These are phyloP conservation scores for Silurus asotus DNA, from an alignment of 2,113 vertebrate genomes.

Conservation along the genomic window DNA sequence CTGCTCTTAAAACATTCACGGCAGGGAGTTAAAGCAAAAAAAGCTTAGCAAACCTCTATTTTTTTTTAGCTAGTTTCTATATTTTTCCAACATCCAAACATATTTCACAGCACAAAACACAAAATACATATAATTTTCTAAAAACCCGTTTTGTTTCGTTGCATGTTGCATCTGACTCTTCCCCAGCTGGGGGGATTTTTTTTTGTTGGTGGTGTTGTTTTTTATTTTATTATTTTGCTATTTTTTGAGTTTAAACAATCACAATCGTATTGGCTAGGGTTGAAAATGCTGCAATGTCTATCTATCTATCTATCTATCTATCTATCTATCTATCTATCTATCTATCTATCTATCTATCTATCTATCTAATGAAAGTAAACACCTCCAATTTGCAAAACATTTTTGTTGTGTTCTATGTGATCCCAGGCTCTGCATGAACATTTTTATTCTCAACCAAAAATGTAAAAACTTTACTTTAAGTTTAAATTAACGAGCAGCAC, in stretches of 20 bases:
- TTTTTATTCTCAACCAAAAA: neutral
- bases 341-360: too few relatives aligned
- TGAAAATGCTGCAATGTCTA: neutral
- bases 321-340: too few relatives aligned
- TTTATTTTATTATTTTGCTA: too few relatives aligned
- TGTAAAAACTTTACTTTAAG: too few relatives aligned
- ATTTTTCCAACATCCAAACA: neutral
- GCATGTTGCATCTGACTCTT: too few relatives aligned
- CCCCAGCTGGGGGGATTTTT: too few relatives aligned
- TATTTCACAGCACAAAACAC: neutral
- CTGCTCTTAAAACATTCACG: slow-evolving; percentile 62
- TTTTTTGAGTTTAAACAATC: neutral
- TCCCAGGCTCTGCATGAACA: neutral
- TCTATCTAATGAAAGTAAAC: too few relatives aligned
- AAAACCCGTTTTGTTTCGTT: neutral
- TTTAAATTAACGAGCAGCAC: neutral
- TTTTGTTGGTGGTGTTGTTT: too few relatives aligned
- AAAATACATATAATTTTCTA: neutral
- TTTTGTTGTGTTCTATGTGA: neutral
- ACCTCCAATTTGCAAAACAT: neutral
- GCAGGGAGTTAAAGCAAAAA: slow-evolving; percentile 55
- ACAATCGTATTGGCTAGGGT: neutral
- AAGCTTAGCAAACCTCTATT: neutral
- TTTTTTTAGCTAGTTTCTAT: neutral
- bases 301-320: too few relatives aligned